These are phyloP conservation scores for Cosmopolites sordidus DNA, from an alignment of 2,888 invertebrate genomes.

Conservation along the genomic window DNA sequence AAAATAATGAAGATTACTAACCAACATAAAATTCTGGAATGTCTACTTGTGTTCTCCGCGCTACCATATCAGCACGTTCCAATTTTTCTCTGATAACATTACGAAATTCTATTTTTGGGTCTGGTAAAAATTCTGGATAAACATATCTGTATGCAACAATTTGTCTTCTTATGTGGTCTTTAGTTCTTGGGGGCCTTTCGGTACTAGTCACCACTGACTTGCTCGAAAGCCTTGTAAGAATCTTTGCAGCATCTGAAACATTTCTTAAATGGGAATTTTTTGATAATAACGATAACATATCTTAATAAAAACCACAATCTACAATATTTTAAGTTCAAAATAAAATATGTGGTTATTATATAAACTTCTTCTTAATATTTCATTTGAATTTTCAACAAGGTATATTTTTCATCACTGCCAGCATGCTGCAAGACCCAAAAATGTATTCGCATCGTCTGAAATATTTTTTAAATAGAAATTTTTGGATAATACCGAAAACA, in stretches of 20 bases:
- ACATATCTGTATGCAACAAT: slow-evolving; percentile 60
- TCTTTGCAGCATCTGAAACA: slow-evolving; percentile 4
- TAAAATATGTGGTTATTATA: too few relatives aligned
- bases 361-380: too few relatives aligned
- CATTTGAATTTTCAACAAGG: too few relatives aligned
- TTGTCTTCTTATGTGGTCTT: slow-evolving; percentile 14
- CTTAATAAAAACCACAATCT: background rate
- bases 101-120: slow-evolving; percentile 72
- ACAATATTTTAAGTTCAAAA: background rate
- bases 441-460: too few relatives aligned
- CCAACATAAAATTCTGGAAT: slow-evolving; percentile 99
- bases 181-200: background rate
- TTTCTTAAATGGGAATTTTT: background rate
- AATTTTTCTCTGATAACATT: slow-evolving; percentile 81
- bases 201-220: slow-evolving; percentile 3
- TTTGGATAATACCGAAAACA: too few relatives aligned
- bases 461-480: too few relatives aligned
- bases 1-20: slow-evolving; percentile 48
- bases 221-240: slow-evolving; percentile 4
- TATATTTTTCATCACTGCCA: too few relatives aligned
- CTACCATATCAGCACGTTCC: slow-evolving; percentile 90
- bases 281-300: slow-evolving; percentile 17
- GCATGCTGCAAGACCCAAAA: too few relatives aligned
- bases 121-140: slow-evolving; percentile 91
- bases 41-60: slow-evolving; percentile 72